Evolutionary conservation across 1,140 invertebrate species (phyloP).

Genomic region (Pinna nobilis): DNA sequence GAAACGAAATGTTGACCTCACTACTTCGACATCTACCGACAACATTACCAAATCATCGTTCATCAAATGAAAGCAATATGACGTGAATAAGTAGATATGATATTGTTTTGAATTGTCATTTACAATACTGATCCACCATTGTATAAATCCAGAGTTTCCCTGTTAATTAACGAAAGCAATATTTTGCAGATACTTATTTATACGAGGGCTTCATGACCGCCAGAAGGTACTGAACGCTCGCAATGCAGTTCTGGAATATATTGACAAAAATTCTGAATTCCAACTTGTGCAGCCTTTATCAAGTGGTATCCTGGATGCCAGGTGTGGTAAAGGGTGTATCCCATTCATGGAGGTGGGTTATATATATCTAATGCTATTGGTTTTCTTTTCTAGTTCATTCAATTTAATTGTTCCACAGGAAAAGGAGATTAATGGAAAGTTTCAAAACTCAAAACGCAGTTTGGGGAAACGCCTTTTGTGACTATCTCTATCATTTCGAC

Average conservation of each 20-base stretch:
- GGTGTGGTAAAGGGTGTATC: constrained; percentile 66
- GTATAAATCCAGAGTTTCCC: neutral
- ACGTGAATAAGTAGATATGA: too few relatives aligned
- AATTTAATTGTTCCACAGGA: neutral
- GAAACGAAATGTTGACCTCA: neutral
- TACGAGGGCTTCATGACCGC: constrained; percentile 61
- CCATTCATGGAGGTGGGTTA: constrained; percentile 67
- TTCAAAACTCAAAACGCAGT: too few relatives aligned
- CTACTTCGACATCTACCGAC: too few relatives aligned
- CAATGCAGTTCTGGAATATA: constrained; percentile 54
- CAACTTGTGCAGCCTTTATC: constrained; percentile 44
- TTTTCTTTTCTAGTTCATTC: too few relatives aligned
- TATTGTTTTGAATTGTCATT: neutral
- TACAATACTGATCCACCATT: neutral
- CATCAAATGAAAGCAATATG: neutral
- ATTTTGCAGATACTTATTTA: constrained; percentile 58
- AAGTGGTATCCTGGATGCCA: constrained; percentile 54
- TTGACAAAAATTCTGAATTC: constrained; percentile 45
- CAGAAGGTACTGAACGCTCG: constrained; percentile 60
- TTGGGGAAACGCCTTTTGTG: too few relatives aligned
- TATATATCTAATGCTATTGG: too few relatives aligned
- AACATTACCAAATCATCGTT: neutral
- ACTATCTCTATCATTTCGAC: too few relatives aligned
- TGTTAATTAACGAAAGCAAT: neutral
- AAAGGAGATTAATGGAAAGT: too few relatives aligned